phyloP scores from a whole-genome alignment of 2,888 invertebrate species.

The Ctena decussata region DNA sequence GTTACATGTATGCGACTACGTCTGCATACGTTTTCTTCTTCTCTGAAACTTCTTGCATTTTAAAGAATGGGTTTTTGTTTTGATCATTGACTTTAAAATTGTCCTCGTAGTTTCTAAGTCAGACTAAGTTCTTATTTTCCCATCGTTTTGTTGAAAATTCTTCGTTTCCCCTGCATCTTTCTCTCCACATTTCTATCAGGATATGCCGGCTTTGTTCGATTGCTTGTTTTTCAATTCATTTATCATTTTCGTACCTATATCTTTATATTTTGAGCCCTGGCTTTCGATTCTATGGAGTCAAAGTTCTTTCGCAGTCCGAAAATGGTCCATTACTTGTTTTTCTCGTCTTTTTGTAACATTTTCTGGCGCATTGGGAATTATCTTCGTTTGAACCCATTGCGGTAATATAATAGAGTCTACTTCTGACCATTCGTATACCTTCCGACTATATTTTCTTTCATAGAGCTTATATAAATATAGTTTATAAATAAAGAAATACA shows the following conservation, averaged over 20 bases:
- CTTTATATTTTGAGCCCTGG: not conserved
- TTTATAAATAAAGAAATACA: no score
- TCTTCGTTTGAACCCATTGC: not conserved
- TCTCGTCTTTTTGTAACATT: not conserved
- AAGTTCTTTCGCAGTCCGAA: not conserved
- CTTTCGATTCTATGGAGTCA: not conserved
- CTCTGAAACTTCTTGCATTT: not conserved
- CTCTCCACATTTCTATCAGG: not conserved
- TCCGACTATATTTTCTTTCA: no score
- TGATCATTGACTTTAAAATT: not conserved
- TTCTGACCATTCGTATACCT: no score
- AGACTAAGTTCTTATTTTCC: no score
- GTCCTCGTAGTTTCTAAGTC: not conserved
- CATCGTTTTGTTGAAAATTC: not conserved
- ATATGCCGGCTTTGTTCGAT: not conserved
- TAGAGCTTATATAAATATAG: no score
- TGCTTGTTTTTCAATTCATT: not conserved
- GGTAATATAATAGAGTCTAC: not conserved
- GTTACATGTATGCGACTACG: not conserved
- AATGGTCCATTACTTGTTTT: not conserved
- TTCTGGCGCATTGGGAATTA: not conserved
- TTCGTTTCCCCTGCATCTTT: not conserved
- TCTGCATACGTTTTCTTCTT: not conserved
- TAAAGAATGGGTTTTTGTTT: not conserved
- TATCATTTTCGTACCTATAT: not conserved